Base-by-base conservation (phyloP, 2,888 invertebrate genomes). In the Cremastobaeus sp. region DNA sequence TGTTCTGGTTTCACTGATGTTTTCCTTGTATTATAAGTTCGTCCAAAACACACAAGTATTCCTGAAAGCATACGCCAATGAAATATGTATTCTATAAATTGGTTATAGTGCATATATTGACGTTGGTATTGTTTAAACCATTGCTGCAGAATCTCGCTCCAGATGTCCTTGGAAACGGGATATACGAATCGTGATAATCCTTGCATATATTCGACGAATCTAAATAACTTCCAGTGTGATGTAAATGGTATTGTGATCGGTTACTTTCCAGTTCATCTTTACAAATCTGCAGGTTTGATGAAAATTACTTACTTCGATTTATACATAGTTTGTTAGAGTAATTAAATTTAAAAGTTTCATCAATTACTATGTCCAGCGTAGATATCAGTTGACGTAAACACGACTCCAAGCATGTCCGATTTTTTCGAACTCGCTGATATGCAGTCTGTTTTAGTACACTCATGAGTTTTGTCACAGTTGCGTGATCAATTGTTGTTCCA, bases 141-240 rank as follows among this genome's bases (percentile, higher is more conserved):
- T 94, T 94, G 18, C 94, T 94, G 88, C 95, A 96, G 90, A 98
- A 98, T 81, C 94, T 93, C 0, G 96, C 97, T 0, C 97, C 97
- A 6, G 96, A 96, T 0, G 97, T 98, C 55, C 96, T 90, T 0
- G 98, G 98, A 88, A 97, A 98, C 0, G 98, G 98, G 78, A 98
- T 95, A 84, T 95, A 95, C 4, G 95, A 92, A 83, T 95, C 95
- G 25, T 91, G 86, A 77, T 85, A 87, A 79, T 86, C 86, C 3
- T 84, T 78, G 30, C 81, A 85, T 41, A 87, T 84, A 55, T 82
- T 85, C 2, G 86, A 81, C 1, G 87, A 84, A 43, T 82, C 84
- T 39, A 86, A 70, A 39, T 86, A 87, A 64, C 82, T 85, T 21
- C 83, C 80, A 47, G 80, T 82, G 54, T 86, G 82, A 54, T 85